Conservation (phyloP, 2,113 vertebrate species). For the Lycaon pictus region DNA sequence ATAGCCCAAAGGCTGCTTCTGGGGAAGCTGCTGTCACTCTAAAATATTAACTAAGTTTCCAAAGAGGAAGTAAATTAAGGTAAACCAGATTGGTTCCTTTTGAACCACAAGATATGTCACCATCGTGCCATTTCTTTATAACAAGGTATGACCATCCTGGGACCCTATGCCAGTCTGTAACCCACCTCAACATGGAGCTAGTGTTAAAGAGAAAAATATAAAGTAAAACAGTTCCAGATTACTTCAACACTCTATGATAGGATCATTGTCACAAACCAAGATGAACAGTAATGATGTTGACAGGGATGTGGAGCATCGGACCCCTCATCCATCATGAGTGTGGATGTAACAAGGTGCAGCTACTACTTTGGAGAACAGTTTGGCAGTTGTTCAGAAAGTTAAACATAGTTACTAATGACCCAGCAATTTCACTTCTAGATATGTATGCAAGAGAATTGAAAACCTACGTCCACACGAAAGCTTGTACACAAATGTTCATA, state of each 20-base stretch:
- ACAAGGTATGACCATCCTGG: background rate
- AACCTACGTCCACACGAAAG: background rate
- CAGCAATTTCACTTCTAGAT: background rate
- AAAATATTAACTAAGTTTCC: slow-evolving; percentile 3
- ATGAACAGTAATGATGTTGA: background rate
- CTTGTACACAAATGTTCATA: background rate
- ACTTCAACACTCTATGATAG: background rate
- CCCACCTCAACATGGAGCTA: background rate
- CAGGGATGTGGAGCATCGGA: background rate
- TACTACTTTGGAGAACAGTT: background rate
- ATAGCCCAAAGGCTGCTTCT: background rate
- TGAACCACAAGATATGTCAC: background rate
- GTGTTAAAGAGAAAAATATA: background rate
- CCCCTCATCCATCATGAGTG: background rate
- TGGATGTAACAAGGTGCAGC: background rate
- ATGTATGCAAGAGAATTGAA: background rate
- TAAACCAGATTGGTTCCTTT: slow-evolving; percentile 10
- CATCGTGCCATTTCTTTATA: background rate
- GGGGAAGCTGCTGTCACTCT: background rate
- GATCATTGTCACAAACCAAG: background rate
- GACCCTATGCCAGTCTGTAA: background rate
- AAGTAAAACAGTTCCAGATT: background rate
- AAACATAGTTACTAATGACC: background rate
- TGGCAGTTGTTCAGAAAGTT: background rate
- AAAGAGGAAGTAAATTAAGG: slow-evolving; percentile 4